phyloP scores from a whole-genome alignment of 2,888 invertebrate genomes.

The Galerucella nymphaeae region DNA sequence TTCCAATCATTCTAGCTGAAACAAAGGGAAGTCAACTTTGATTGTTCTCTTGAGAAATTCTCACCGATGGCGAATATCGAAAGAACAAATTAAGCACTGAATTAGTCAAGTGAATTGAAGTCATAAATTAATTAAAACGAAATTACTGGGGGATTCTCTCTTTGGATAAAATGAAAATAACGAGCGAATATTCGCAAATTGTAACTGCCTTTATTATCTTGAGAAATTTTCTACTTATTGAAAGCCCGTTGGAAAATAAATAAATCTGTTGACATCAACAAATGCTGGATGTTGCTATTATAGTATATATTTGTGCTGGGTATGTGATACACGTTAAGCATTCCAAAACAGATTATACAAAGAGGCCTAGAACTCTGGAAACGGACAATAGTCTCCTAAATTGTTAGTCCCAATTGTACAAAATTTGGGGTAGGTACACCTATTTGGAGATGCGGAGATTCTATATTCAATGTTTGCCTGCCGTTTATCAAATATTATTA shows the following conservation, averaged over 20 bases:
- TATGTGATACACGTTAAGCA: no score
- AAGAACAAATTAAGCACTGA: constrained; percentile 32
- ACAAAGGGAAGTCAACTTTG: constrained; percentile 8
- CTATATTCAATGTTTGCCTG: no score
- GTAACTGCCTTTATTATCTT: neutral
- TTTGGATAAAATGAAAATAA: constrained; percentile 11
- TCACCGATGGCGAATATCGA: constrained; percentile 14
- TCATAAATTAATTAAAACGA: constrained; percentile 35
- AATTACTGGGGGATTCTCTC: constrained; percentile 19
- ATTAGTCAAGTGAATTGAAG: constrained; percentile 37
- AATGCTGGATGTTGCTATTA: neutral
- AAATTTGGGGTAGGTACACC: no score
- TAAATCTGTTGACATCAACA: neutral
- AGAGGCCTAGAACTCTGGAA: no score
- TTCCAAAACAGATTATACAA: no score
- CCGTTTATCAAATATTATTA: no score
- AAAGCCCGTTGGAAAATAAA: neutral
- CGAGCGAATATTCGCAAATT: neutral
- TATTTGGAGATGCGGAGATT: no score
- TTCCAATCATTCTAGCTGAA: neutral
- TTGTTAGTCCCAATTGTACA: no score
- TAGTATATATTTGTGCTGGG: no score
- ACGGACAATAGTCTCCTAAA: no score
- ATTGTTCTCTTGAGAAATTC: constrained; percentile 7
- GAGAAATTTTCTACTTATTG: neutral